Conservation (phyloP, 2,888 invertebrate species). For the Pterobdella sp. region DNA sequence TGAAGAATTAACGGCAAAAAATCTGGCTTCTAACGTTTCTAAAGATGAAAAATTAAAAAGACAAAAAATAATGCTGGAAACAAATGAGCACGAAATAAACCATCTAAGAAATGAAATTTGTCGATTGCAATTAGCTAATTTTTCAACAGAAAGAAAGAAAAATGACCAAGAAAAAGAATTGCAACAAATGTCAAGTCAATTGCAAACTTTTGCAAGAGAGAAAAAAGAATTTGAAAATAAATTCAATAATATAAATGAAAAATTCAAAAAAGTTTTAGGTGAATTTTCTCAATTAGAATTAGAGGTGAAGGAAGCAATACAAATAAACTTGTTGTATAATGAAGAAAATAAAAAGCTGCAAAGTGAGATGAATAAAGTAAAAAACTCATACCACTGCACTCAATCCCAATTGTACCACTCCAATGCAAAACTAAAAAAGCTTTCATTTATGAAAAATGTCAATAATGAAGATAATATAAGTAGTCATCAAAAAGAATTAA, state of each 20-base stretch:
- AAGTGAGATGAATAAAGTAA: neutral
- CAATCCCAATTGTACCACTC: slow-evolving; percentile 5
- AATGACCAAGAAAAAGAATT: slow-evolving; percentile 18
- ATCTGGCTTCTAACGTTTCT: neutral
- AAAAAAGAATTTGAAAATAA: slow-evolving; percentile 17
- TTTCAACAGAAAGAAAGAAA: slow-evolving; percentile 8
- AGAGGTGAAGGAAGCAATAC: slow-evolving; percentile 13
- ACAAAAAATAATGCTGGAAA: slow-evolving; percentile 19
- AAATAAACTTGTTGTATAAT: slow-evolving; percentile 4
- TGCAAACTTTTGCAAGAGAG: slow-evolving; percentile 13
- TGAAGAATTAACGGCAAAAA: slow-evolving; percentile 14
- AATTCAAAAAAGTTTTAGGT: neutral
- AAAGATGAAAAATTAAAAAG: slow-evolving; percentile 23
- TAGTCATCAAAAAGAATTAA: neutral
- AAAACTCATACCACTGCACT: neutral
- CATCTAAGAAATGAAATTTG: slow-evolving; percentile 19
- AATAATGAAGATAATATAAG: neutral
- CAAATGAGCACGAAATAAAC: slow-evolving; percentile 22
- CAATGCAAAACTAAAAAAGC: slow-evolving; percentile 13
- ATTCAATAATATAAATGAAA: slow-evolving; percentile 3
- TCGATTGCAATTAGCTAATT: slow-evolving; percentile 10
- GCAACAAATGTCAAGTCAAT: neutral
- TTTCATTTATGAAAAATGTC: neutral
- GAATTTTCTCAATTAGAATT: slow-evolving; percentile 4
- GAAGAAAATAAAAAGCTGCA: slow-evolving; percentile 10